Evolutionary conservation across 1,140 invertebrate species (phyloP), one percentile per base, ranked within the genome.

Genomic region (Meloidogyne floridensis): DNA sequence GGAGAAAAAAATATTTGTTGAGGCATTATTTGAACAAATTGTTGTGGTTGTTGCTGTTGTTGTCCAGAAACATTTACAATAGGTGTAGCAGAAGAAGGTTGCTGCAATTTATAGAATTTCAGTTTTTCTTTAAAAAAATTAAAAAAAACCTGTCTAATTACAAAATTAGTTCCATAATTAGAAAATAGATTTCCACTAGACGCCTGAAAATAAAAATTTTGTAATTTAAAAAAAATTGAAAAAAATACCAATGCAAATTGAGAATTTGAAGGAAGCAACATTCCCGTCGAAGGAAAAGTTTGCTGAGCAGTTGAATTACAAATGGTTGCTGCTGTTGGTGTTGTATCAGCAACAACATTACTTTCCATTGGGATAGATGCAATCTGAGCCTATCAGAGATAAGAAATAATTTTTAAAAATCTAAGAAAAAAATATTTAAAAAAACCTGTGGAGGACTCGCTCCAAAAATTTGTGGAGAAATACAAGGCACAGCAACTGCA

Each of bases 81-180:
- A 32, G 32, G 32, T 32, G 32, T 2, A 32, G 32, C 15, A 65
- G 59, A 3, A 65, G 59, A 18, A 65, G 59, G 6, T n/a, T 15
- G 59, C 59, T n/a, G n/a, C 15, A 10, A 56, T 10, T 56, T 56
- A 56, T 53, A 32, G 2, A 32, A 32, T 32, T 53, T 53, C 9
- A 56, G 3, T 56, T 59, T 59, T 15, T 18, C 11, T 51, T 8
- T 11, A 47, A 75, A 4, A 47, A 47, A 11, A 13, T 32, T 32
- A 15, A 47, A 7, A 76, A 13, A 75, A 77, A 77, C 75, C 75
- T 77, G 75, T 32, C 75, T 32, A 32, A 77, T 77, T 11, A 77
- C 18, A 77, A 56, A 77, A 56, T 77, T 51, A 20, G 75, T n/a
- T 59, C 75, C 75, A 42, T 47, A n/a, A 20, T 59, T 32, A 20